Percentiles rank a stretch among this genome's conserved stretches.
phyloP scores from a whole-genome alignment of 37 sponge, comb jelly and placozoan genomes.

The Halisarca cf. caerulea region DNA sequence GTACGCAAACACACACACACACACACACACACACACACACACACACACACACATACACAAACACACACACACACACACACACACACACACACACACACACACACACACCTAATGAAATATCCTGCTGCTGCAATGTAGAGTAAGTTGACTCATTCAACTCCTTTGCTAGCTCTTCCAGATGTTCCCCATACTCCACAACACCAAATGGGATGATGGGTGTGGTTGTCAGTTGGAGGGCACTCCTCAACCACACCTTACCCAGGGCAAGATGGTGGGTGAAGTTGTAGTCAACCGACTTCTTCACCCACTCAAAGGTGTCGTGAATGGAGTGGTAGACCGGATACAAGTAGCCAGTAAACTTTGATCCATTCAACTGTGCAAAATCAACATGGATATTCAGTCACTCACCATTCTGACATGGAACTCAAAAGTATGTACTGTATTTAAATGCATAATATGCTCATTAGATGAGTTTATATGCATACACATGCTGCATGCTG shows the following conservation, averaged over 20 bases:
- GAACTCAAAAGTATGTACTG: too few relatives aligned
- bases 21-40: too few relatives aligned
- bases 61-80: too few relatives aligned
- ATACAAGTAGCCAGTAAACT: neutral
- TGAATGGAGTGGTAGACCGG: slow-evolving; percentile 79
- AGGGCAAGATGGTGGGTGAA: slow-evolving; percentile 60
- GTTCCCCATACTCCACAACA: slow-evolving; percentile 33
- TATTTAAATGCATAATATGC: too few relatives aligned
- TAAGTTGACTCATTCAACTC: neutral
- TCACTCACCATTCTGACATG: too few relatives aligned
- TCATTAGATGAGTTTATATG: too few relatives aligned
- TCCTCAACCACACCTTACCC: slow-evolving; percentile 57
- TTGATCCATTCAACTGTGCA: neutral
- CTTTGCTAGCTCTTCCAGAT: neutral
- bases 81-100: neutral
- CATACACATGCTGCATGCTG: too few relatives aligned
- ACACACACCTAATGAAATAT: slow-evolving; percentile 12
- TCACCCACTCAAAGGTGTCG: slow-evolving; percentile 68
- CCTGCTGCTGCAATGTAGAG: neutral
- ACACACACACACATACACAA: too few relatives aligned
- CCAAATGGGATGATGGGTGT: slow-evolving; percentile 61
- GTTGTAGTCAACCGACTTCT: slow-evolving; percentile 40
- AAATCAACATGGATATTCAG: too few relatives aligned
- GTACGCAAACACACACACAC: too few relatives aligned
- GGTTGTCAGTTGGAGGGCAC: slow-evolving; percentile 41